Base-by-base conservation (phyloP, 2,797 vertebrate species). In the Poliocrania exsul region DNA sequence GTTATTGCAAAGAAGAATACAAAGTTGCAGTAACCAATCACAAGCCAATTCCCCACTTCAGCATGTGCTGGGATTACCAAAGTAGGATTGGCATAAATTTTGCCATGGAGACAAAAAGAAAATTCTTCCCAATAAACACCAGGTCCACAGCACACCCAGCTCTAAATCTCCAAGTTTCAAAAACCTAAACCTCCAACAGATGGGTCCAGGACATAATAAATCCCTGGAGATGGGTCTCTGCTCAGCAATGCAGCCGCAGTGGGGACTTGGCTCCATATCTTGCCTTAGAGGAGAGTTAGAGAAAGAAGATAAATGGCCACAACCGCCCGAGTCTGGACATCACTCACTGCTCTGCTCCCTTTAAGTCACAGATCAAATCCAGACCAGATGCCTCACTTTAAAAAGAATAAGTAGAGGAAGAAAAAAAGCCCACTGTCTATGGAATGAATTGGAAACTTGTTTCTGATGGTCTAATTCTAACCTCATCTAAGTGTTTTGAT, bases 281-380 rank as follows among this genome's bases (percentile, higher is more conserved):
- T 78, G 81, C 80, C 72, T 88, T 57, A 83, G 72, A 93, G 66
- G 60, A 84, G 31, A 58, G 42, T 46, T 51, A 64, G 81, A 56
- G 53, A 64, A 62, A 65, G 75, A 86, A 95, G 95, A 96, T 92
- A 92, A 86, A 94, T 91, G 82, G 90, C 40, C 14, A 2, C 53
- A 75, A 79, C 54, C 11, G 5, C 67, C 66, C 6, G 4, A 60
- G 60, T 91, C 82, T 89, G 86, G 77, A 95, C 87, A 94, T 85
- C 61, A 21, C 57, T 87, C 53, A 5, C 57, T 95, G 85, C 65
- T 94, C 88, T 83, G 86, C 86, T 93, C 92, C 82, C 89, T 95
- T 74, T 81, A 96, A 95, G 58, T 91, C 85, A 51, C 50, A 94
- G 72, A 91, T 81, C 81, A 97, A 97, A 97, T 92, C 90, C 94